phyloP scores from a whole-genome alignment of 2,797 vertebrate genomes.

The Clarias fuscus region DNA sequence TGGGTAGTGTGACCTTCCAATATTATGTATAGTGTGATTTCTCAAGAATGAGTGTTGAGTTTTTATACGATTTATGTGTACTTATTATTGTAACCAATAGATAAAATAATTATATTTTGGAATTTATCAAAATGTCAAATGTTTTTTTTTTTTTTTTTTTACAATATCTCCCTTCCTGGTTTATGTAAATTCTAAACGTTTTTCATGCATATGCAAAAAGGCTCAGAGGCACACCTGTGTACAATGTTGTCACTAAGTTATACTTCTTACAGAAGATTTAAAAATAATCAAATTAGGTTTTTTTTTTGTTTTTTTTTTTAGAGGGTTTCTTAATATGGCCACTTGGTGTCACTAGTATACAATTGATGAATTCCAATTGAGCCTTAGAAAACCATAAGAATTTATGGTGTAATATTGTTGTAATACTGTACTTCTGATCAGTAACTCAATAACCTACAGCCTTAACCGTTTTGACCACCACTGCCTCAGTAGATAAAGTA shows the following conservation, averaged over 20 bases:
- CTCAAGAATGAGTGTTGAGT: background rate
- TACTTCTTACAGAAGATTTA: too few relatives aligned
- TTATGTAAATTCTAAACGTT: background rate
- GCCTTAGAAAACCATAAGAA: background rate
- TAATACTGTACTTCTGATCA: too few relatives aligned
- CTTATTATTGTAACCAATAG: background rate
- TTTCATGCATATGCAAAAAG: background rate
- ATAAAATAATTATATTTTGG: background rate
- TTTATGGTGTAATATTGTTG: background rate
- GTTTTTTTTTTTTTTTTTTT: too few relatives aligned
- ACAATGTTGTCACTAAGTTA: background rate
- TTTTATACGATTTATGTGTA: background rate
- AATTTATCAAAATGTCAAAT: background rate
- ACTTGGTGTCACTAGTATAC: constrained; percentile 69
- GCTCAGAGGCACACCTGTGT: background rate
- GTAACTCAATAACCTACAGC: too few relatives aligned
- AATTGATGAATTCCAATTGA: background rate
- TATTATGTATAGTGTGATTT: background rate
- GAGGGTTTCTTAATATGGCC: constrained; percentile 53
- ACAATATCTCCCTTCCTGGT: background rate
- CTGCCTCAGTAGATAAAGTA: too few relatives aligned
- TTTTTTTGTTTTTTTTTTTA: background rate
- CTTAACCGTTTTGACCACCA: too few relatives aligned
- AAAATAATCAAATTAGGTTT: background rate
- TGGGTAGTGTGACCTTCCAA: background rate